These are phyloP conservation scores for Brachionichthys hirsutus DNA, from an alignment of 2,113 vertebrate species.

Conservation along the genomic window DNA sequence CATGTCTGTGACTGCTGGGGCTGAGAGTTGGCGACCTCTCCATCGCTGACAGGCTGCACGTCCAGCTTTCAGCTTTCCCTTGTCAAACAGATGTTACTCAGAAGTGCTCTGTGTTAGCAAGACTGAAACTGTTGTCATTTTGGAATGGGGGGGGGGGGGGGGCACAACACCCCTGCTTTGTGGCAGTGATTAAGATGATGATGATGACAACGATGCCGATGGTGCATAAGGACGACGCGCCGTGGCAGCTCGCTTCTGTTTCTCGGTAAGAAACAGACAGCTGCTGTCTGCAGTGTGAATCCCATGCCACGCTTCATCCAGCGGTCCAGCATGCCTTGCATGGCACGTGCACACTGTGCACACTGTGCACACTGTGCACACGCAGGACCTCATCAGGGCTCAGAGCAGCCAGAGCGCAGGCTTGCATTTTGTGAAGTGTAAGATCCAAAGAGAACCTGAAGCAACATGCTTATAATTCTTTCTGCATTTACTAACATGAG, in stretches of 20 bases:
- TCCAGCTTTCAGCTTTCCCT: conserved; percentile 17
- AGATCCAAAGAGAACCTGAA: conserved; percentile 19
- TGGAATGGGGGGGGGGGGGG: conserved; percentile 8
- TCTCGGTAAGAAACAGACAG: conserved; percentile 36
- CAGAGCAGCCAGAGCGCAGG: conserved; percentile 44
- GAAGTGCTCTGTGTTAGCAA: conserved; percentile 68
- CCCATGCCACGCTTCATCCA: conserved; percentile 41
- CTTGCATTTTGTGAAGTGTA: conserved; percentile 29
- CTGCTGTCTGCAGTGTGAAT: conserved; percentile 31
- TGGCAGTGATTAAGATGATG: conserved; percentile 19
- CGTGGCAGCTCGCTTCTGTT: conserved; percentile 40
- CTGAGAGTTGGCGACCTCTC: too few species aligned
- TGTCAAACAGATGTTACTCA: conserved; percentile 58
- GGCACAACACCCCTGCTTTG: conserved; percentile 9
- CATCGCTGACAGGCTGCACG: conserved; percentile 14
- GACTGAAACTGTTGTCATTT: conserved; percentile 24
- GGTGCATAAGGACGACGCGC: conserved; percentile 34
- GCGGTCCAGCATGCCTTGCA: conserved; percentile 67
- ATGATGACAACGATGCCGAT: conserved; percentile 10
- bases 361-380: conserved; percentile 66
- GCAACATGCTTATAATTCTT: conserved; percentile 12
- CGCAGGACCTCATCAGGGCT: conserved; percentile 67
- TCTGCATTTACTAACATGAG: conserved; percentile 64
- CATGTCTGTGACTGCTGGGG: too few species aligned
- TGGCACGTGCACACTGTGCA: too few species aligned